A percentile compares a stretch with the other conserved stretches of the same genome.
Conservation (phyloP, 2,113 vertebrate genomes). For the Shinisaurus crocodilurus region DNA sequence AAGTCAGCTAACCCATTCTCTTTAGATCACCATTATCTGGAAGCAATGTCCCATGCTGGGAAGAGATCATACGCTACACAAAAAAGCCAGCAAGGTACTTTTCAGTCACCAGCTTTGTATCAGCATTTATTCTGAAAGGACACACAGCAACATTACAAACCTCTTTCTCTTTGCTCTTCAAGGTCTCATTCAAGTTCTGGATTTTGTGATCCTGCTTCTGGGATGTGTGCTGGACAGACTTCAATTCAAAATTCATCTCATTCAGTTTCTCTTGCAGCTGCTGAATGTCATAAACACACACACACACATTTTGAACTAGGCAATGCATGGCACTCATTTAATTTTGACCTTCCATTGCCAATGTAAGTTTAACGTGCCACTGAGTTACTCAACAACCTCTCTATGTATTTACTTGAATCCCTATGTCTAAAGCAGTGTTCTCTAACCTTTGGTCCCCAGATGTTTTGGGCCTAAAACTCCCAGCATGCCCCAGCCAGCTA, state of each 20-base stretch:
- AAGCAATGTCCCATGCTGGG: neutral
- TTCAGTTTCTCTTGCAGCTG: conserved; percentile 86
- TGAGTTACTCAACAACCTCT: neutral
- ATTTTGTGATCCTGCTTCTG: conserved; percentile 83
- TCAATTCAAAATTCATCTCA: conserved; percentile 85
- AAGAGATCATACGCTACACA: neutral
- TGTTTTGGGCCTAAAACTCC: too few relatives aligned
- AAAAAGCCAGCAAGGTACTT: neutral
- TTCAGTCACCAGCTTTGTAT: neutral
- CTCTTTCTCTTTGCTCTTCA: conserved; percentile 88
- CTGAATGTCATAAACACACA: conserved; percentile 71
- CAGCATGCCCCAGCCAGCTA: too few relatives aligned
- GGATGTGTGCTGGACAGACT: conserved; percentile 78
- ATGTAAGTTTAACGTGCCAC: neutral
- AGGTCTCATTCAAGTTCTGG: conserved; percentile 82
- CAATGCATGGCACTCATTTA: neutral
- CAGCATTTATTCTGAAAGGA: neutral
- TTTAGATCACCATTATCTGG: neutral
- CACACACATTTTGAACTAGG: neutral
- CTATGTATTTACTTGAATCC: neutral
- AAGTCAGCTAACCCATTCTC: neutral
- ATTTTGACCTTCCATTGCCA: neutral
- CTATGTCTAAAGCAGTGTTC: neutral
- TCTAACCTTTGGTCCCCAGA: too few relatives aligned
- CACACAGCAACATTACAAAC: conserved; percentile 69